Conservation (phyloP, 2,888 invertebrate genomes). For the Crepidodera aurea region DNA sequence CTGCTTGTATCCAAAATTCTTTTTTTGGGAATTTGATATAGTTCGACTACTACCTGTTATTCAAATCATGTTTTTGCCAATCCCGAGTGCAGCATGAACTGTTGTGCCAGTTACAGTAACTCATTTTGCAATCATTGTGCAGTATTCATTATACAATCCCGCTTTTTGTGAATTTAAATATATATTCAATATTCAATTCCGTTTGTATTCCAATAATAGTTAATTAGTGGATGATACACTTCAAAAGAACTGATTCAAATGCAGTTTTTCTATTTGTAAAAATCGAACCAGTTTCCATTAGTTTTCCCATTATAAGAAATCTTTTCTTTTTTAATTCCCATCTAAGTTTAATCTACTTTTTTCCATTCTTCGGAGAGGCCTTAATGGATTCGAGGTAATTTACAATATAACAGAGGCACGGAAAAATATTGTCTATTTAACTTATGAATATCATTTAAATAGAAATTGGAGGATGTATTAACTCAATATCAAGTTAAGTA, state of each 20-base stretch:
- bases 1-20: too few species aligned
- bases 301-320: not conserved
- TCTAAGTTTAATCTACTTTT: not conserved
- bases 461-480: too few species aligned
- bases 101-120: not conserved
- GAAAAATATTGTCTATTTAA: too few species aligned
- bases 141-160: too few species aligned
- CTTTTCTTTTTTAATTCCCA: not conserved
- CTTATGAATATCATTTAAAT: too few species aligned
- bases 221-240: conserved; percentile 1
- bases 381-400: too few species aligned
- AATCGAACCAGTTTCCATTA: not conserved
- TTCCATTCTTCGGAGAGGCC: too few species aligned
- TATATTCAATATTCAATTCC: not conserved
- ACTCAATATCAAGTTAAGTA: too few species aligned
- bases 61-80: not conserved
- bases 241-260: not conserved
- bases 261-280: not conserved
- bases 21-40: too few species aligned
- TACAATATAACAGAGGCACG: too few species aligned
- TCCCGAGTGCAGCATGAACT: not conserved
- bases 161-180: not conserved
- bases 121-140: not conserved
- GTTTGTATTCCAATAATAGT: not conserved
- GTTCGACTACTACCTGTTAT: too few species aligned